These are phyloP conservation scores for Drosophila grimshawi DNA, from an alignment of 1,140 invertebrate genomes.

Conservation along the genomic window DNA sequence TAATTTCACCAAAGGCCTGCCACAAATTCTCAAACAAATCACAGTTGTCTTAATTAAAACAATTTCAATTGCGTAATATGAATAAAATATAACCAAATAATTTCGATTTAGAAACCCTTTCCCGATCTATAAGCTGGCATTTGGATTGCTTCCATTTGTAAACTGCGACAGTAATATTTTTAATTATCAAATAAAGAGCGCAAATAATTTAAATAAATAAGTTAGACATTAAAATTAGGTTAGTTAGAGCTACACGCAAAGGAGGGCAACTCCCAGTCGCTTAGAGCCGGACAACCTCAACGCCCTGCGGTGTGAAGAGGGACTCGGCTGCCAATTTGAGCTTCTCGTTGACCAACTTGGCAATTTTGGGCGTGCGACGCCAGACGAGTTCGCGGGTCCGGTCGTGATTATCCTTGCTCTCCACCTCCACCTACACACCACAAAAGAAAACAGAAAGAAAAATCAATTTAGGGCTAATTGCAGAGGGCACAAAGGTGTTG, in stretches of 20 bases:
- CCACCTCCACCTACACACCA: slow-evolving; percentile 89
- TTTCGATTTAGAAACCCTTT: no score
- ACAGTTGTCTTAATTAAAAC: not conserved
- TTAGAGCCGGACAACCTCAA: slow-evolving; percentile 76
- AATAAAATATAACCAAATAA: not conserved
- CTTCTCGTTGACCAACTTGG: slow-evolving; percentile 92
- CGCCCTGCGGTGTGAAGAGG: slow-evolving; percentile 87
- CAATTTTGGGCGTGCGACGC: slow-evolving; percentile 91
- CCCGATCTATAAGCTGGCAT: not conserved
- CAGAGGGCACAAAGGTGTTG: not conserved
- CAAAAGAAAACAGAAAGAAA: slow-evolving; percentile 41
- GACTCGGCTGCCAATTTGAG: slow-evolving; percentile 90
- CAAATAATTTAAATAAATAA: slow-evolving; percentile 79
- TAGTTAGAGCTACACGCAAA: slow-evolving; percentile 50
- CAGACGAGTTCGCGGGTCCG: slow-evolving; percentile 92
- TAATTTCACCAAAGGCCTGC: not conserved
- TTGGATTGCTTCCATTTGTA: slow-evolving; percentile 6
- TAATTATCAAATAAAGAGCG: slow-evolving; percentile 52
- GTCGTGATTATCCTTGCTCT: slow-evolving; percentile 92
- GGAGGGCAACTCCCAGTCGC: slow-evolving; percentile 17
- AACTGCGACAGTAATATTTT: slow-evolving; percentile 45
- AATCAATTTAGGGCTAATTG: slow-evolving; percentile 52
- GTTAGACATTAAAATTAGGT: slow-evolving; percentile 66
- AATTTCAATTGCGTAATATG: not conserved
- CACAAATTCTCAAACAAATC: not conserved